These are phyloP conservation scores for Ginglymostoma cirratum DNA, from an alignment of 2,113 vertebrate species.

Conservation along the genomic window DNA sequence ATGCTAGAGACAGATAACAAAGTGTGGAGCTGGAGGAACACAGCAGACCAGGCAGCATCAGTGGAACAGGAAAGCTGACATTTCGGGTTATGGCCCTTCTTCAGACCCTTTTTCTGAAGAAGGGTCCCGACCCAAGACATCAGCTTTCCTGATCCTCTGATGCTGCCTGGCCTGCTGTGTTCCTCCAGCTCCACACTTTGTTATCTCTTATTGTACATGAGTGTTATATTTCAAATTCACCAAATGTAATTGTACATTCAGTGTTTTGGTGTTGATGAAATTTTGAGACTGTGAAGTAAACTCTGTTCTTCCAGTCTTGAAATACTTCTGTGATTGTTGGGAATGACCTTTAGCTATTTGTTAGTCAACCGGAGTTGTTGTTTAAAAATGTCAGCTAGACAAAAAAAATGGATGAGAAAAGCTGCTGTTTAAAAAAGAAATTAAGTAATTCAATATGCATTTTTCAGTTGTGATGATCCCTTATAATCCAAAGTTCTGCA, in stretches of 20 bases:
- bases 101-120: no score
- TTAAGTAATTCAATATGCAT: background rate
- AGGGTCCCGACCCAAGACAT: no score
- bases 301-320: background rate
- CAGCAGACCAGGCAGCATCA: no score
- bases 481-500: background rate
- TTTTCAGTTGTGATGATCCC: background rate
- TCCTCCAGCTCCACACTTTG: no score
- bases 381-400: background rate
- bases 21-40: no score
- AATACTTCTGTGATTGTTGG: background rate
- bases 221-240: background rate
- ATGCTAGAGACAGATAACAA: no score
- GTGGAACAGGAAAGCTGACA: no score
- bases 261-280: background rate
- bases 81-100: no score
- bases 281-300: background rate
- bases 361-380: background rate
- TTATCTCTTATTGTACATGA: background rate
- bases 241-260: background rate
- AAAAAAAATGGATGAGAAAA: background rate
- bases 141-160: no score
- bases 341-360: background rate
- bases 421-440: background rate
- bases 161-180: no score